phyloP scores from a whole-genome alignment of 2,888 invertebrate species.

The Oligia fasciuncula region DNA sequence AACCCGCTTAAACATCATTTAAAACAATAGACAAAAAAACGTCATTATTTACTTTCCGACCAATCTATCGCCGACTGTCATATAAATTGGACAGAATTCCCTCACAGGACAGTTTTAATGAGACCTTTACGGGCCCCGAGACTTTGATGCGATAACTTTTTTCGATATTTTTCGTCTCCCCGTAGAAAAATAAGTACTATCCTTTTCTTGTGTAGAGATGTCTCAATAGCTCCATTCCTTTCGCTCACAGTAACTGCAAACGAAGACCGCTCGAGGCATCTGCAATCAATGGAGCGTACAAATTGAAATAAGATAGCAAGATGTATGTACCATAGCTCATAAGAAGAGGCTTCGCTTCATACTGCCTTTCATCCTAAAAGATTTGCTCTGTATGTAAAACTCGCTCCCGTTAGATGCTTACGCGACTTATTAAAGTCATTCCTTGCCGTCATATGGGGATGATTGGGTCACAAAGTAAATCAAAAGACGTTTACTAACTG shows the following conservation, averaged over 20 bases:
- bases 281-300: slow-evolving; percentile 90
- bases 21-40: slow-evolving; percentile 80
- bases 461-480: slow-evolving; percentile 72
- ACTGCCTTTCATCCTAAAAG: slow-evolving; percentile 65
- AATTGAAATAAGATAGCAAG: slow-evolving; percentile 89
- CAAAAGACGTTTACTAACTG: slow-evolving; percentile 67
- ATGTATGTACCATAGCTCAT: slow-evolving; percentile 84
- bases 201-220: slow-evolving; percentile 71
- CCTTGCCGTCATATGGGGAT: slow-evolving; percentile 63
- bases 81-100: slow-evolving; percentile 87
- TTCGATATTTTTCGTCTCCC: slow-evolving; percentile 86
- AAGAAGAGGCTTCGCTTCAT: slow-evolving; percentile 76
- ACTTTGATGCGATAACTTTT: slow-evolving; percentile 89
- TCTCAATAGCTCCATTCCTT: slow-evolving; percentile 72
- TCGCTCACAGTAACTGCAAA: slow-evolving; percentile 81
- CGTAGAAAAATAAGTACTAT: slow-evolving; percentile 80
- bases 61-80: slow-evolving; percentile 83
- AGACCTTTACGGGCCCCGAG: slow-evolving; percentile 85
- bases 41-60: slow-evolving; percentile 84
- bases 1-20: slow-evolving; percentile 72
- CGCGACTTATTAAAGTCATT: slow-evolving; percentile 64
- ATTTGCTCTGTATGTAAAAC: slow-evolving; percentile 77
- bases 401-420: slow-evolving; percentile 63
- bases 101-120: slow-evolving; percentile 89
- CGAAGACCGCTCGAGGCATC: slow-evolving; percentile 85